Evolutionary conservation across 2,888 invertebrate genomes (phyloP), one percentile per base, ranked within the genome.

Genomic region (Siphonodentalium dalli): DNA sequence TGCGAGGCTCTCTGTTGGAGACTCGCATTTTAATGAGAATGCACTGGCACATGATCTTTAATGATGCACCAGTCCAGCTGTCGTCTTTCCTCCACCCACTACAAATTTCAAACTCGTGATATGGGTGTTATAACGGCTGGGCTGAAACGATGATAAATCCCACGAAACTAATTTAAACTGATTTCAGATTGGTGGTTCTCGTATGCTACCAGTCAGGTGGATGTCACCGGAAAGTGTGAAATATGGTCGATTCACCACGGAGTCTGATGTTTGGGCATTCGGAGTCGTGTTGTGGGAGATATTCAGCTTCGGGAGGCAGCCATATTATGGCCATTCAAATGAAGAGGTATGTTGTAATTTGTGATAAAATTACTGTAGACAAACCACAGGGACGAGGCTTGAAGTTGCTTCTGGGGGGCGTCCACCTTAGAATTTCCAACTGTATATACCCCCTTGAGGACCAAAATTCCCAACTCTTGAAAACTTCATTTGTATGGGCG

Each of bases 211-310:
- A 0, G 80, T 82, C 3, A 65, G 83, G 4, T 83, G 82, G 83
- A 83, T 83, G 82, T 80, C 82, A 2, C 83, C 82, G 13, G 83
- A 83, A 61, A 79, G 78, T 45, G 77, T 83, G 21, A 77, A 80
- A 39, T 83, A 82, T 66, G 79, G 82, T 21, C 74, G 78, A 43
- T 84, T 82, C 63, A 83, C 82, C 3, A 72, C 74, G 4, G 82
- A 83, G 59, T 81, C 80, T 0, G 83, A 83, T 58, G 80, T 82
- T 34, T 83, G 82, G 82, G 80, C 82, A 24, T 83, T 75, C 50
- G 83, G 83, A 2, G 82, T 83, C 8, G 79, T 83, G 1, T 61
- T 83, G 23, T 83, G 83, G 83, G 83, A 83, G 56, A 79, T 83
- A 31, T 83, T 81, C 61, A 77, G 79, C 31, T 78, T 66, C 52